Evolutionary conservation across 2,888 invertebrate genomes (phyloP).

Genomic region (Drosophila melanosoma): DNA sequence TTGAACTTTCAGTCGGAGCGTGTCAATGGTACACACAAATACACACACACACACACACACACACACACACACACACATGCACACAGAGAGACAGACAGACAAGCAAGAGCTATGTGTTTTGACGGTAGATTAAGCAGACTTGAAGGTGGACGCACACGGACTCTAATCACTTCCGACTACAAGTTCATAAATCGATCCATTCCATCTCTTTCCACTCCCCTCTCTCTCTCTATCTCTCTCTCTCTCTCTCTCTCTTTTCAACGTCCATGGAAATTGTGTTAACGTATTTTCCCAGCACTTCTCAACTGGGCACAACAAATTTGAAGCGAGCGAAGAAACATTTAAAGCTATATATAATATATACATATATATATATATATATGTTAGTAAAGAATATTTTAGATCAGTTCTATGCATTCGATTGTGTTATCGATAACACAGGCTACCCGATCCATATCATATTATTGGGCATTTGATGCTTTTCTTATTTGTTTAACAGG

Average conservation of each 20-base stretch:
- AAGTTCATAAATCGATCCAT: slow-evolving; percentile 68
- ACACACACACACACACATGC: slow-evolving; percentile 29
- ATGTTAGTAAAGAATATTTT: not conserved
- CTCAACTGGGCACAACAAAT: slow-evolving; percentile 8
- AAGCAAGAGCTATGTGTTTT: not conserved
- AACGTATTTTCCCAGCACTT: slow-evolving; percentile 57
- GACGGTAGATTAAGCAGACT: slow-evolving; percentile 17
- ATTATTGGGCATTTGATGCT: not conserved
- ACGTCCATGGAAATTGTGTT: slow-evolving; percentile 37
- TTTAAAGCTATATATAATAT: not conserved
- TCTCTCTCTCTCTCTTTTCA: not conserved
- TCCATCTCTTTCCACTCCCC: slow-evolving; percentile 7
- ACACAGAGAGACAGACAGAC: slow-evolving; percentile 23
- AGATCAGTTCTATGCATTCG: not conserved
- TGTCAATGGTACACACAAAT: slow-evolving; percentile 70
- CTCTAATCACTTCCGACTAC: slow-evolving; percentile 76
- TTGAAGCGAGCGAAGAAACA: not conserved
- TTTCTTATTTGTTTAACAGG: not conserved
- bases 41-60: slow-evolving; percentile 36
- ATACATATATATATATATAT: not conserved
- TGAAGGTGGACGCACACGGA: slow-evolving; percentile 52
- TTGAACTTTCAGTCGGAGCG: slow-evolving; percentile 65
- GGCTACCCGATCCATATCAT: not conserved
- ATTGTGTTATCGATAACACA: not conserved
- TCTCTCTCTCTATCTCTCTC: not conserved